phyloP scores from a whole-genome alignment of 2,797 vertebrate species.

The Knipowitschia caucasica region DNA sequence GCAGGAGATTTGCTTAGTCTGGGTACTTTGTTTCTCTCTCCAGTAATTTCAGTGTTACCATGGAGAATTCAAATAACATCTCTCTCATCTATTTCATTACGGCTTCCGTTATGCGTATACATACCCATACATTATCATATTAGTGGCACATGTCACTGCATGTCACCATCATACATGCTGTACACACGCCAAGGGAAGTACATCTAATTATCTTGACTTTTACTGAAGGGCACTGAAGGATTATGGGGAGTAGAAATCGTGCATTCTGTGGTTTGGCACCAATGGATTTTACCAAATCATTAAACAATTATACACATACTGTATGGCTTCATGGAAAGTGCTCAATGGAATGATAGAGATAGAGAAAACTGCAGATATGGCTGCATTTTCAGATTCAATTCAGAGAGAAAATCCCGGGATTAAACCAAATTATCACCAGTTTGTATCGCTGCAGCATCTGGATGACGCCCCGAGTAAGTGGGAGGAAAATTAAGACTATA shows the following conservation, averaged over 20 bases:
- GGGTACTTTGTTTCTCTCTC: conserved; percentile 7
- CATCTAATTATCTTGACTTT: conserved; percentile 70
- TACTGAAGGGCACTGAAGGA: conserved; percentile 64
- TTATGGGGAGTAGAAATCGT: conserved; percentile 66
- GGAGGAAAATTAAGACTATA: conserved; percentile 31
- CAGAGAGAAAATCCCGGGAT: conserved; percentile 34
- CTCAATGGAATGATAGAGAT: conserved; percentile 26
- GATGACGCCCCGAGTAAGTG: conserved; percentile 42
- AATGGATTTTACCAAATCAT: conserved; percentile 68
- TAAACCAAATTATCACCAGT: conserved; percentile 47
- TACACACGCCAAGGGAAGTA: conserved; percentile 50
- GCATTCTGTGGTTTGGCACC: conserved; percentile 66
- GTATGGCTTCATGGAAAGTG: conserved; percentile 45
- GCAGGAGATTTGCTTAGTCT: conserved; percentile 3
- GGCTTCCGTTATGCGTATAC: neutral
- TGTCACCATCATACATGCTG: conserved; percentile 17
- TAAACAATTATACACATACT: conserved; percentile 65
- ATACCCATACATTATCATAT: conserved; percentile 4
- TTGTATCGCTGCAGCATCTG: conserved; percentile 42
- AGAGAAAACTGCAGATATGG: conserved; percentile 19
- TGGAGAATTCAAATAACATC: conserved; percentile 7
- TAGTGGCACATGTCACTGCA: neutral
- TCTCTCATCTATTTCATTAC: conserved; percentile 1
- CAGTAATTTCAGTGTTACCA: conserved; percentile 3
- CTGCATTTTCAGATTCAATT: conserved; percentile 35